Conservation (phyloP, 1,140 invertebrate species). For the Anastatus disparis region DNA sequence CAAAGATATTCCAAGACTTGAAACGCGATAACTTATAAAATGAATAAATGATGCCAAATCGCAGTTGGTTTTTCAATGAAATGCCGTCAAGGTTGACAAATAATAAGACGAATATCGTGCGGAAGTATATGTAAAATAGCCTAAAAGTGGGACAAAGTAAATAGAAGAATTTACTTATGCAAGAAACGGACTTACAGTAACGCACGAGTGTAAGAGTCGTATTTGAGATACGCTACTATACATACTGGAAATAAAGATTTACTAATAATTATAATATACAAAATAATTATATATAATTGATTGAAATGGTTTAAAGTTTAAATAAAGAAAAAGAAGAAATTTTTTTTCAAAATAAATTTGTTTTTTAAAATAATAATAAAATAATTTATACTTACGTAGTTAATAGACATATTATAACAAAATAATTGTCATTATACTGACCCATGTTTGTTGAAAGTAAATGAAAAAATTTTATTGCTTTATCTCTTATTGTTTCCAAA, state of each 20-base stretch:
- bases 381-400: too few species aligned
- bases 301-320: constrained; percentile 37
- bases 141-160: constrained; percentile 44
- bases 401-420: too few species aligned
- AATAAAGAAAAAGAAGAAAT: constrained; percentile 32
- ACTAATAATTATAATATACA: constrained; percentile 55
- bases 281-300: constrained; percentile 33
- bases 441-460: too few species aligned
- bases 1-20: constrained; percentile 39
- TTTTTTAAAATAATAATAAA: too few species aligned
- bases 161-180: constrained; percentile 38
- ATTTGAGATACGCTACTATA: constrained; percentile 58
- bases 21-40: constrained; percentile 25
- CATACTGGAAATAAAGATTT: constrained; percentile 57
- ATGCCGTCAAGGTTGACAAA: constrained; percentile 44
- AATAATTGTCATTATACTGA: too few species aligned
- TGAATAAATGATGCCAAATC: constrained; percentile 52
- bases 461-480: too few species aligned
- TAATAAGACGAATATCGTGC: constrained; percentile 44
- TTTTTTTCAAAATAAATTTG: too few species aligned
- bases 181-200: constrained; percentile 44
- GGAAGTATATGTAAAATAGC: constrained; percentile 56
- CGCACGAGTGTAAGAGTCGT: constrained; percentile 43
- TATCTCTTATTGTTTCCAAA: too few species aligned
- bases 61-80: constrained; percentile 46